These are phyloP conservation scores for Drosophila tanythrix DNA, from an alignment of 2,888 invertebrate species.

Conservation along the genomic window DNA sequence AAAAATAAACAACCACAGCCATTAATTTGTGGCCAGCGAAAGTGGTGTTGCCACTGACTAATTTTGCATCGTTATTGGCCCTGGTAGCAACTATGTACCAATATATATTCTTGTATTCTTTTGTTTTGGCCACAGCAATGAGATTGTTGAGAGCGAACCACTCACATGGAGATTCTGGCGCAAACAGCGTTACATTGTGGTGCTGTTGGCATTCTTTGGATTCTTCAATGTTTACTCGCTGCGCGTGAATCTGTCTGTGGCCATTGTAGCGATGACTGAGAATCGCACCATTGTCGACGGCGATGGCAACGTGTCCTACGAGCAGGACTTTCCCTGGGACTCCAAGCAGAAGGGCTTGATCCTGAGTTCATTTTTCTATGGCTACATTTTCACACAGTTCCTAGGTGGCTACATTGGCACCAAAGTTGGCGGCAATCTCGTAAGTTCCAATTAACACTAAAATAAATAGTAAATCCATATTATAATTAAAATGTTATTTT, in stretches of 20 bases:
- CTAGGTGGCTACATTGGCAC: conserved; percentile 94
- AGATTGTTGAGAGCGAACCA: conserved; percentile 82
- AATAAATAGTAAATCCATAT: not conserved
- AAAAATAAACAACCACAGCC: conserved; percentile 11
- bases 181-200: conserved; percentile 90
- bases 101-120: not conserved
- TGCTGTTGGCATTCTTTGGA: conserved; percentile 92
- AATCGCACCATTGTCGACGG: conserved; percentile 87
- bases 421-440: conserved; percentile 93
- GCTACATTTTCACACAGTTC: conserved; percentile 93
- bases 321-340: conserved; percentile 93
- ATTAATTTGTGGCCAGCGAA: conserved; percentile 53
- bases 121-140: conserved; percentile 56
- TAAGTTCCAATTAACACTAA: conserved; percentile 56
- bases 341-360: conserved; percentile 91
- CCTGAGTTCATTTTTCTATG: conserved; percentile 95
- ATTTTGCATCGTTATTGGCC: conserved; percentile 25
- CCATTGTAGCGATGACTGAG: conserved; percentile 96
- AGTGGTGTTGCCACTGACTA: conserved; percentile 34
- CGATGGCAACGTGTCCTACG: conserved; percentile 88
- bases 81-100: not conserved
- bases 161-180: conserved; percentile 90
- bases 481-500: not conserved
- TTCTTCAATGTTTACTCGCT: conserved; percentile 94
- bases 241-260: conserved; percentile 95